Conservation (phyloP, 2,797 vertebrate species). For the Hylomyscus alleni region DNA sequence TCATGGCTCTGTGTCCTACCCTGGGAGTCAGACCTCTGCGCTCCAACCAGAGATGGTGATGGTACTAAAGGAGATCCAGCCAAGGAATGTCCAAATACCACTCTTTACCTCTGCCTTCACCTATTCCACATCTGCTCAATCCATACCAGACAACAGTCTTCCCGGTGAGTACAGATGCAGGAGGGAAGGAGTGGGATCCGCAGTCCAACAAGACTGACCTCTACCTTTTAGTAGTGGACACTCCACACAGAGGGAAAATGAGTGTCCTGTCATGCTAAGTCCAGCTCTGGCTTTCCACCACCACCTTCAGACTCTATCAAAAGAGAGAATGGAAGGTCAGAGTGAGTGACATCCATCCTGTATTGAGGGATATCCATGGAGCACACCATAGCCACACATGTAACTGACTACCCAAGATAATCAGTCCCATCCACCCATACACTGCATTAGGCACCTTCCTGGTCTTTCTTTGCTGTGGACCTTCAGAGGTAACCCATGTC, state of each 20-base stretch:
- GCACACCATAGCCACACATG: neutral
- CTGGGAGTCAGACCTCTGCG: neutral
- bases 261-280: no score
- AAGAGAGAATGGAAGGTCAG: neutral
- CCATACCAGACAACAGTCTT: neutral
- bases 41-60: constrained; percentile 70
- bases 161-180: constrained; percentile 55
- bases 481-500: neutral
- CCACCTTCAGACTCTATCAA: no score
- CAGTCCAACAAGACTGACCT: neutral
- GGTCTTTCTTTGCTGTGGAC: neutral
- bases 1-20: no score
- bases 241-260: no score
- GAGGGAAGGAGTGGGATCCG: neutral
- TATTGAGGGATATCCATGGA: neutral
- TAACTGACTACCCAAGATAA: neutral
- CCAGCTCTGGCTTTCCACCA: no score
- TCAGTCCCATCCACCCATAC: neutral
- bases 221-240: neutral
- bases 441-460: neutral
- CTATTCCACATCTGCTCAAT: constrained; percentile 32
- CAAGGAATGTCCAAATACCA: neutral
- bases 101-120: constrained; percentile 36
- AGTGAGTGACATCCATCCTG: neutral
- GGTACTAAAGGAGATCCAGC: constrained; percentile 65